Evolutionary conservation across 2,888 invertebrate genomes (phyloP).

Genomic region (Pandemis corylana): DNA sequence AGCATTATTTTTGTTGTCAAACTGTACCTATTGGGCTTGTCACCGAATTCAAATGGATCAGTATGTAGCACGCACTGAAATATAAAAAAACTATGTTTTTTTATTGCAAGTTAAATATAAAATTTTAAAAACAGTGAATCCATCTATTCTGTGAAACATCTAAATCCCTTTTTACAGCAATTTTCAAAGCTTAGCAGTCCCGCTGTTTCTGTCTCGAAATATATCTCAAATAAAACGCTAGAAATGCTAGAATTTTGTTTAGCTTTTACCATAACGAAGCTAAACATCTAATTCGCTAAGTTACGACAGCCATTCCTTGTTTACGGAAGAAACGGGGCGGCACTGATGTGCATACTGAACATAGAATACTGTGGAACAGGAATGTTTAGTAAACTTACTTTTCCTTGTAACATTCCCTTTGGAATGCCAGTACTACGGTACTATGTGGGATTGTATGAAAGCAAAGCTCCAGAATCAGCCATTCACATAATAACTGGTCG

Average conservation of each 20-base stretch:
- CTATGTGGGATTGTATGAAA: no score
- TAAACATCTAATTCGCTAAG: constrained; percentile 19
- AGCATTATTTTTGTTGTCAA: no score
- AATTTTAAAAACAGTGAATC: no score
- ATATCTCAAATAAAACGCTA: neutral
- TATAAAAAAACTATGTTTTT: no score
- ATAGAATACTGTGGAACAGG: constrained; percentile 15
- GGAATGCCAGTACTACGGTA: neutral
- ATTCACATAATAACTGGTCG: no score
- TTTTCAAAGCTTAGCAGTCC: neutral
- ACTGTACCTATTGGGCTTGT: no score
- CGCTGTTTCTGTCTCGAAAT: neutral
- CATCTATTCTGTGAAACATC: no score
- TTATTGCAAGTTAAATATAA: no score
- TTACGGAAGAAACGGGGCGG: constrained; percentile 23
- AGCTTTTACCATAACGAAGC: constrained; percentile 1
- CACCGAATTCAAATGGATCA: no score
- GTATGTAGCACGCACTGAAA: no score
- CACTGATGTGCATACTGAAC: constrained; percentile 24
- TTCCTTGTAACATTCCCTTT: neutral
- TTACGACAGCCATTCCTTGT: constrained; percentile 17
- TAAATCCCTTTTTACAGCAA: neutral
- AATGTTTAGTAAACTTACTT: constrained; percentile 10
- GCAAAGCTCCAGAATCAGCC: no score
- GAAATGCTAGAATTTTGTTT: constrained; percentile 6